A percentile compares a stretch with the other conserved stretches of the same genome.
phyloP scores from a whole-genome alignment of 2,113 vertebrate species.

The Camelus bactrianus region DNA sequence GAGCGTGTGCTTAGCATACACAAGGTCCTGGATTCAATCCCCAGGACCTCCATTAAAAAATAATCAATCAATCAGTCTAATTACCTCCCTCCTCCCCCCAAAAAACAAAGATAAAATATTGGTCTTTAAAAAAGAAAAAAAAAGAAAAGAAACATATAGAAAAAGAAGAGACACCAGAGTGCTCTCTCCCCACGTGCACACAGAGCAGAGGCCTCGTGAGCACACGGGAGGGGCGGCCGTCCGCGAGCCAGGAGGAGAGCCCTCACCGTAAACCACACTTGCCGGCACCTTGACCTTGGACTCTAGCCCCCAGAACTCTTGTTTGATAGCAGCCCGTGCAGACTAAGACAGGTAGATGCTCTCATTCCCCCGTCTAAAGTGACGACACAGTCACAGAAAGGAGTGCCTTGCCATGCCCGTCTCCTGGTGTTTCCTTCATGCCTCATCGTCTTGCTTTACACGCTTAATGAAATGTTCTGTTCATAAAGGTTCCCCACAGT shows the following conservation, averaged over 20 bases:
- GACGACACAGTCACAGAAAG: not conserved
- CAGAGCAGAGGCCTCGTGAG: not conserved
- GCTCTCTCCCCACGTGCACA: fast-evolving
- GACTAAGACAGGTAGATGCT: not conserved
- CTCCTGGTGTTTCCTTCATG: not conserved
- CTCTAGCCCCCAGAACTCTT: not conserved
- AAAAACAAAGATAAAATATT: too few relatives aligned
- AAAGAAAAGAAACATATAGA: too few relatives aligned
- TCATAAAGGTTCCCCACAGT: too few relatives aligned
- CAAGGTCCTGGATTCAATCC: too few relatives aligned
- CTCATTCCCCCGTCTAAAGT: fast-evolving
- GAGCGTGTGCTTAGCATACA: too few relatives aligned
- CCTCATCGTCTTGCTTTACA: fast-evolving
- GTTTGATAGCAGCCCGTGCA: not conserved
- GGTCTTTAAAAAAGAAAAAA: too few relatives aligned
- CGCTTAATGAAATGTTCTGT: fast-evolving
- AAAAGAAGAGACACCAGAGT: not conserved
- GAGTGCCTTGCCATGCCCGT: not conserved
- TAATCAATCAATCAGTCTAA: too few relatives aligned
- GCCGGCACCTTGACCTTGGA: not conserved
- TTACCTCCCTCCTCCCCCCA: too few relatives aligned
- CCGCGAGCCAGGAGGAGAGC: not conserved
- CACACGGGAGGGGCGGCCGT: fast-evolving
- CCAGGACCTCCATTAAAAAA: too few relatives aligned
- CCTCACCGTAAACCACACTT: fast-evolving